Percentiles rank a stretch among this genome's conserved stretches.
Conservation (phyloP, 2,113 vertebrate genomes). For the Laticauda laticaudata region DNA sequence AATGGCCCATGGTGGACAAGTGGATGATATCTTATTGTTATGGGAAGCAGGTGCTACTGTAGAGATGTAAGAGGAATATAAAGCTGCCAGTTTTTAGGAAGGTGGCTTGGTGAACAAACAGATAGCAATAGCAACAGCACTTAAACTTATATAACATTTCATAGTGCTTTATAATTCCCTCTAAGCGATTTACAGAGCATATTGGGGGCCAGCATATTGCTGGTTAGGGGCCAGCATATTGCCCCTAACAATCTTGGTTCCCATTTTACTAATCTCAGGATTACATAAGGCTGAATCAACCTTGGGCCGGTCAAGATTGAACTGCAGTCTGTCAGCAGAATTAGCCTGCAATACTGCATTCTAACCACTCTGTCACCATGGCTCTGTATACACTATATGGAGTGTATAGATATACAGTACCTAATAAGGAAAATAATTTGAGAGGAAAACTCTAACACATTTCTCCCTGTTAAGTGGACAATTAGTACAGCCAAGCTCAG, state of each 20-base stretch:
- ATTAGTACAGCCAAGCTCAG: neutral
- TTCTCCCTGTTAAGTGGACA: neutral
- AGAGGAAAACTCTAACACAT: neutral
- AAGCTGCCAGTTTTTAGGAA: neutral
- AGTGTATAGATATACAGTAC: neutral
- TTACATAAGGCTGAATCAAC: neutral
- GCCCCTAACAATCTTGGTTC: neutral
- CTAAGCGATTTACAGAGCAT: neutral
- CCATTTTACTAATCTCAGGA: neutral
- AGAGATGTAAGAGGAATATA: neutral
- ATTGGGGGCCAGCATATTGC: neutral
- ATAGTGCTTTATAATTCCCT: neutral
- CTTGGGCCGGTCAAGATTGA: neutral
- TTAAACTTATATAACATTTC: neutral
- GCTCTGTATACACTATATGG: neutral
- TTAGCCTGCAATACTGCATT: neutral
- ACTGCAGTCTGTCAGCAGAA: neutral
- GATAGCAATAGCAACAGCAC: neutral
- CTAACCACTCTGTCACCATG: neutral
- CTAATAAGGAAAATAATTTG: neutral
- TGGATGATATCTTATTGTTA: neutral
- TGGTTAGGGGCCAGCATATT: neutral
- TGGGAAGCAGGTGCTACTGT: neutral
- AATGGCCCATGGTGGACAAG: neutral
- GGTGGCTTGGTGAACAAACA: neutral